Conservation (phyloP, 2,113 vertebrate genomes). For the Ceratotherium simum region DNA sequence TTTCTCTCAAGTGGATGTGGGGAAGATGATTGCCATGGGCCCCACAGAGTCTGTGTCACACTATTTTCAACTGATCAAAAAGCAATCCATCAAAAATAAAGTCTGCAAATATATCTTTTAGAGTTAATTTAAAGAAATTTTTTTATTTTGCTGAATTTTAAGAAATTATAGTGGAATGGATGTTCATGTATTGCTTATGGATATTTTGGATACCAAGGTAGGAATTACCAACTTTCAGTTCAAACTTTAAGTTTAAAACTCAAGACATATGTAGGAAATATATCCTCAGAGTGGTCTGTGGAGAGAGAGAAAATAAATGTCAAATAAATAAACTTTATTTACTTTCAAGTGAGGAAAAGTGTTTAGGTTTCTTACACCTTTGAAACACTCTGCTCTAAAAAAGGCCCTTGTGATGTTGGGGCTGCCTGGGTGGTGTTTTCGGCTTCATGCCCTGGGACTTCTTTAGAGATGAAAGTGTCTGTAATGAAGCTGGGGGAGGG, state of each 20-base stretch:
- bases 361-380: background rate
- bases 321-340: background rate
- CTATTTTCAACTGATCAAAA: constrained; percentile 45
- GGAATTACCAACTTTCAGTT: background rate
- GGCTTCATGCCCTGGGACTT: background rate
- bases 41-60: background rate
- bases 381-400: background rate
- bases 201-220: constrained; percentile 21
- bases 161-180: background rate
- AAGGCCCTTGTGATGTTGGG: background rate
- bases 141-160: constrained; percentile 47
- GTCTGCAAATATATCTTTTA: background rate
- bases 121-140: background rate
- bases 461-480: background rate
- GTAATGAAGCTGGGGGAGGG: background rate
- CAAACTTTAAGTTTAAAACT: background rate
- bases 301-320: constrained; percentile 20
- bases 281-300: background rate
- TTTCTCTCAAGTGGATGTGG: background rate
- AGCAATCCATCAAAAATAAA: constrained; percentile 22
- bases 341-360: background rate
- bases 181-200: background rate
- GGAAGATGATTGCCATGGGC: background rate
- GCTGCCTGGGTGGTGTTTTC: background rate
- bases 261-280: background rate